Evolutionary conservation across 2,888 invertebrate genomes (phyloP), one percentile per base, ranked within the genome.

Genomic region (Oithona nana): DNA sequence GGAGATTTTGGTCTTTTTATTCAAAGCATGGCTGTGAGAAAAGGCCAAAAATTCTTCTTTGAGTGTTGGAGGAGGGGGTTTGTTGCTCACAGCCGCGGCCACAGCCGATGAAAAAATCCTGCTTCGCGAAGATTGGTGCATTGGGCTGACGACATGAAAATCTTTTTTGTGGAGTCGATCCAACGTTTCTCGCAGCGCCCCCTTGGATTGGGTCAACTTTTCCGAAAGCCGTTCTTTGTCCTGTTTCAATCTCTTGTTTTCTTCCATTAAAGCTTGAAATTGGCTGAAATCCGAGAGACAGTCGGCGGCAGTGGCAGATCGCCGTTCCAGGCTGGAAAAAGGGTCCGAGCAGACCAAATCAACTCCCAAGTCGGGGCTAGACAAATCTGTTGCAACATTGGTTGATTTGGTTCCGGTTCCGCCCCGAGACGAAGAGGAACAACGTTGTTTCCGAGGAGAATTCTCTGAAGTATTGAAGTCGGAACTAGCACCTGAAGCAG

Each of bases 261-360:
- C 61, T 20, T 56, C 50, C 48, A 55, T 56, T n/a, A n/a, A n/a
- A n/a, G n/a, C n/a, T n/a, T n/a, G n/a, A n/a, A n/a, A n/a, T n/a
- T n/a, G n/a, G n/a, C n/a, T n/a, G n/a, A n/a, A n/a, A n/a, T n/a
- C n/a, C n/a, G n/a, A n/a, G n/a, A n/a, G n/a, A n/a, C n/a, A n/a
- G n/a, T n/a, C n/a, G n/a, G n/a, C n/a, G n/a, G n/a, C n/a, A n/a
- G n/a, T 54, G 39, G 6, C 16, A 39, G 39, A 57, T 28, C 57
- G 29, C 39, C 57, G 13, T 22, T 59, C 59, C 24, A 59, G 50
- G 49, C 59, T 59, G 8, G 59, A 59, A 49, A 59, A 59, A 11
- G 59, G 59, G 29, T 59, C 59, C n/a, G 59, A 59, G 16, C 59
- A n/a, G n/a, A n/a, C 49, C 28, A 59, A 22, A 28, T 59, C 59